phyloP scores from a whole-genome alignment of 2,113 vertebrate genomes.

The Sturnira hondurensis region DNA sequence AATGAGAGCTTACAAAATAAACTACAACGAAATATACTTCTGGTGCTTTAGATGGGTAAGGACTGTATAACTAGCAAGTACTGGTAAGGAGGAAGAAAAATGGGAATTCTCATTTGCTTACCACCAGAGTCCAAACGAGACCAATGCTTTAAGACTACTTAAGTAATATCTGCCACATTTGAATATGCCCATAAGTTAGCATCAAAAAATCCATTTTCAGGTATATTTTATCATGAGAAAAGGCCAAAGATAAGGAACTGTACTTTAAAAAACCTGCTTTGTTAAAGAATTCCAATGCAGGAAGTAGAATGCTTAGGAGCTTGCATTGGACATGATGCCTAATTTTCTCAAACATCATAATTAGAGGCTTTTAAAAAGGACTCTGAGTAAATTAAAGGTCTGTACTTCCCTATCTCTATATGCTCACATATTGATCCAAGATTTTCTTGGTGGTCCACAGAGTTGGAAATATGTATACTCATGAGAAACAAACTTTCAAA shows the following conservation, averaged over 20 bases:
- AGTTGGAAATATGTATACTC: neutral
- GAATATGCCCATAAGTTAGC: neutral
- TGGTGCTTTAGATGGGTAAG: neutral
- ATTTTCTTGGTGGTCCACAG: neutral
- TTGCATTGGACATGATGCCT: neutral
- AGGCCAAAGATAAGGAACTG: neutral
- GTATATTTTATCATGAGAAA: neutral
- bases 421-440: neutral
- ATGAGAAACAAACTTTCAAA: neutral
- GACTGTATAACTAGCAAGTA: neutral
- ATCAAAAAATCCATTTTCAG: neutral
- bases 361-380: neutral
- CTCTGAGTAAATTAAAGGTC: neutral
- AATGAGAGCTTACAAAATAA: neutral
- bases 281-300: neutral
- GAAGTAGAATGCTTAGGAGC: neutral
- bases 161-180: neutral
- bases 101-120: neutral
- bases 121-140: neutral
- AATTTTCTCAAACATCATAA: neutral
- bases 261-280: neutral
- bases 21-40: neutral
- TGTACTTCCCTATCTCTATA: neutral
- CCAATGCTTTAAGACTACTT: neutral
- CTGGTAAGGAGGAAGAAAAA: neutral